phyloP scores from a whole-genome alignment of 2,888 invertebrate genomes.

The Drosophila subsilvestris region DNA sequence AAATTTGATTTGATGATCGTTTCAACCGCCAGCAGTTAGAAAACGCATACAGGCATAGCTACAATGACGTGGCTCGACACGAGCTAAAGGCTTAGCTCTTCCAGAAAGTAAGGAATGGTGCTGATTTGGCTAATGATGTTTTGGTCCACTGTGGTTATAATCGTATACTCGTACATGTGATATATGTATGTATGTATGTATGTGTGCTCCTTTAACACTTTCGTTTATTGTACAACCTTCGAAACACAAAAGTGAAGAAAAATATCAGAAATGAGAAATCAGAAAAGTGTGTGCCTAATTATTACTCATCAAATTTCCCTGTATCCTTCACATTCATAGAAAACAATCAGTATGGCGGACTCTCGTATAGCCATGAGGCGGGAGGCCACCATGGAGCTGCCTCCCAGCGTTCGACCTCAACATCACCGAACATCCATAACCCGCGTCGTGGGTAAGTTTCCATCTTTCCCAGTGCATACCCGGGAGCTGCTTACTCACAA shows the following conservation, averaged over 20 bases:
- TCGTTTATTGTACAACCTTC: conserved; percentile 28
- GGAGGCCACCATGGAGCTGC: conserved; percentile 57
- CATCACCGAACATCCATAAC: conserved; percentile 82
- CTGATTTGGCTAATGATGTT: too few relatives aligned
- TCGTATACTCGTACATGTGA: conserved; percentile 1
- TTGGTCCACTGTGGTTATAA: neutral
- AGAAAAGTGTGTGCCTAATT: neutral
- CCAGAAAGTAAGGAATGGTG: too few relatives aligned
- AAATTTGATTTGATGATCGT: too few relatives aligned
- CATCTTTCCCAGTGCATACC: neutral
- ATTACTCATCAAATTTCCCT: conserved; percentile 6
- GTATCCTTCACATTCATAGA: conserved; percentile 47
- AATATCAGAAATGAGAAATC: neutral
- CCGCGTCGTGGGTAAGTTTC: conserved; percentile 81
- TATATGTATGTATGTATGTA: conserved; percentile 33
- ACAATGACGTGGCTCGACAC: too few relatives aligned
- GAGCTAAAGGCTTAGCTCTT: too few relatives aligned
- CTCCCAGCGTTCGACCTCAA: conserved; percentile 79
- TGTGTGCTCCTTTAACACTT: neutral
- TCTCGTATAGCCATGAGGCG: conserved; percentile 73
- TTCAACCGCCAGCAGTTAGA: too few relatives aligned
- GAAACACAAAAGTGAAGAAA: conserved; percentile 31
- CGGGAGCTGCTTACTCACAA: neutral
- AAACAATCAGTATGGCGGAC: conserved; percentile 75
- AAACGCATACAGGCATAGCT: too few relatives aligned